Conservation (phyloP, 2,888 invertebrate genomes). For the Oscheius sp. region DNA sequence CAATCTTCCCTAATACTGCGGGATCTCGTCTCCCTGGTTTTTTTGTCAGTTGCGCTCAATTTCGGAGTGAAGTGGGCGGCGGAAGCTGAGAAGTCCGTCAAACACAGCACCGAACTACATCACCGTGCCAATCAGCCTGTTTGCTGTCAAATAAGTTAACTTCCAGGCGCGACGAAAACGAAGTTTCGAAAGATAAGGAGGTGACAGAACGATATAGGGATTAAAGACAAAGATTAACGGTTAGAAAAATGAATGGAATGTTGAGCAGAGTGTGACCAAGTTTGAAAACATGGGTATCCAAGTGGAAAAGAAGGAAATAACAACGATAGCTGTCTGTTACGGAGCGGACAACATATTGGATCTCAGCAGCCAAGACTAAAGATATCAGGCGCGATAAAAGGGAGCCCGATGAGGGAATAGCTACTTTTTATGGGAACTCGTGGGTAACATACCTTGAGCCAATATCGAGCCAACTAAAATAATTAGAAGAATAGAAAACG, state of each 20-base stretch:
- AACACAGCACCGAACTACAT: slow-evolving; percentile 31
- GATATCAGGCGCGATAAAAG: neutral
- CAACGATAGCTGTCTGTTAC: neutral
- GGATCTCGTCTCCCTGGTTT: slow-evolving; percentile 7
- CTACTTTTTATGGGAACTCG: neutral
- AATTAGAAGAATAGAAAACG: slow-evolving; percentile 30
- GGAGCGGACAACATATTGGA: too few relatives aligned
- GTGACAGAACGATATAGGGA: slow-evolving; percentile 4
- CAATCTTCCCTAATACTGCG: slow-evolving; percentile 8
- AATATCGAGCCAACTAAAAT: slow-evolving; percentile 18
- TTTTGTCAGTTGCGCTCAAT: slow-evolving; percentile 28
- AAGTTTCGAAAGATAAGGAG: slow-evolving; percentile 16
- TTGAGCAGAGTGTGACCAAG: neutral
- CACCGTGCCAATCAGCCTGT: slow-evolving; percentile 4
- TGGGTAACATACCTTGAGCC: slow-evolving; percentile 18
- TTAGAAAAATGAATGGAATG: slow-evolving; percentile 28
- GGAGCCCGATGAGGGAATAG: neutral
- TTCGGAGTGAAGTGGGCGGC: slow-evolving; percentile 36
- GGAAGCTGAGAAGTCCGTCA: slow-evolving; percentile 33
- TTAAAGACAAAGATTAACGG: slow-evolving; percentile 12
- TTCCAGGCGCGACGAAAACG: neutral
- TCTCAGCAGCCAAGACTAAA: neutral
- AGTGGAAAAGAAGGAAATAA: neutral
- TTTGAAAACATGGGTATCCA: neutral
- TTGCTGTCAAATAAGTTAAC: neutral